Percentiles rank a stretch among this genome's conserved stretches.
phyloP scores from a whole-genome alignment of 2,797 vertebrate genomes.

The Melanotaenia pygmaea region DNA sequence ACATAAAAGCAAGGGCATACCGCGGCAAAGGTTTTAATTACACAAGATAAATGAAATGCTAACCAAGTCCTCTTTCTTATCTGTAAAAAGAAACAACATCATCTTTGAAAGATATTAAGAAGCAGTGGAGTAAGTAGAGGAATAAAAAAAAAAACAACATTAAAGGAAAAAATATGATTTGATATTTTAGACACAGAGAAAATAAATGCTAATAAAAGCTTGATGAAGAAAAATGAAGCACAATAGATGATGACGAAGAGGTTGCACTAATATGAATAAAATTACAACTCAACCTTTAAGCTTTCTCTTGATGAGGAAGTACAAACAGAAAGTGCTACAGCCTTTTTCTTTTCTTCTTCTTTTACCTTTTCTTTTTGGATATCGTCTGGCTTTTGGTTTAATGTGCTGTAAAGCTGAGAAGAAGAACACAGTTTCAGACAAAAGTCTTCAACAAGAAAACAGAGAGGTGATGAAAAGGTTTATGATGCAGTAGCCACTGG shows the following conservation, averaged over 20 bases:
- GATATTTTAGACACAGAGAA: not conserved
- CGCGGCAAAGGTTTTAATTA: not conserved
- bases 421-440: not conserved
- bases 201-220: not conserved
- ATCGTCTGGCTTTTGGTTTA: not conserved
- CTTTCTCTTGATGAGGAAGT: constrained; percentile 10
- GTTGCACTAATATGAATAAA: constrained; percentile 13
- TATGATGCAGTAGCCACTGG: constrained; percentile 9
- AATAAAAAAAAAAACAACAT: not conserved
- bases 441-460: not conserved
- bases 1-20: not conserved
- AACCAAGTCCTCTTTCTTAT: constrained; percentile 14
- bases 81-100: constrained; percentile 12
- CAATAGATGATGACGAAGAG: constrained; percentile 20
- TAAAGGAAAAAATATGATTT: not conserved
- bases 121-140: not conserved
- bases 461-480: constrained; percentile 6
- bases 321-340: constrained; percentile 20
- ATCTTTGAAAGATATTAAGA: not conserved
- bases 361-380: not conserved
- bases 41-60: not conserved
- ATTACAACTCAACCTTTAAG: constrained; percentile 4
- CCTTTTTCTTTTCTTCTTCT: not conserved
- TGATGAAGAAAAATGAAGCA: not conserved
- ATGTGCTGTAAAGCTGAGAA: not conserved